Evolutionary conservation across 2,113 vertebrate species (phyloP).

Genomic region (Camelus dromedarius): DNA sequence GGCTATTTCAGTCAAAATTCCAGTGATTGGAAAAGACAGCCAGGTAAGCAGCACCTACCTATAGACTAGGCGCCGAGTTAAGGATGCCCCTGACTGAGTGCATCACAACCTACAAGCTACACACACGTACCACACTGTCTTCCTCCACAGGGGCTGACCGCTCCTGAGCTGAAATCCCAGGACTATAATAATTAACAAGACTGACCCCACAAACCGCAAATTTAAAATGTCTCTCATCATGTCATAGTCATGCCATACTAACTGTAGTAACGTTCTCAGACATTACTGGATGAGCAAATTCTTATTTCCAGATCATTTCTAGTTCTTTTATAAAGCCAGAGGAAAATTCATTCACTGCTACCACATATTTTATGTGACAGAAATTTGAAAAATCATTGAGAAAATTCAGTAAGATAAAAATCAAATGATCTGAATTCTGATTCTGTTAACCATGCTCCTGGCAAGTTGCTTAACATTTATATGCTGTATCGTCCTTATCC

Average conservation of each 20-base stretch:
- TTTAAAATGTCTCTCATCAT: not conserved
- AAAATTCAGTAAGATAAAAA: slow-evolving; percentile 1
- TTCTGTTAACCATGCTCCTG: not conserved
- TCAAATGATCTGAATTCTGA: not conserved
- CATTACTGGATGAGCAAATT: not conserved
- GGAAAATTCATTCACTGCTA: not conserved
- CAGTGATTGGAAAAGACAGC: not conserved
- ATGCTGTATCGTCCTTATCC: not conserved
- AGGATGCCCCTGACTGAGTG: not conserved
- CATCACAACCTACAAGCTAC: not conserved
- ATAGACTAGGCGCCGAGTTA: not conserved
- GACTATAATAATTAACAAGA: not conserved
- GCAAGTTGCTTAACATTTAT: not conserved
- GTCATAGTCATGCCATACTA: not conserved
- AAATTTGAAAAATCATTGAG: slow-evolving; percentile 20
- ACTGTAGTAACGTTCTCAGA: not conserved
- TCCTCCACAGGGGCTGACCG: not conserved
- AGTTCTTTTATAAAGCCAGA: not conserved
- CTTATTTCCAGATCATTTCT: not conserved
- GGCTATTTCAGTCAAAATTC: not conserved
- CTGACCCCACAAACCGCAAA: not conserved
- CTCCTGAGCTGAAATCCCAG: not conserved
- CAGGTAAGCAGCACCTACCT: not conserved
- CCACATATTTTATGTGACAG: not conserved
- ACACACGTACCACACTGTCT: not conserved